phyloP scores from a whole-genome alignment of 2,888 invertebrate genomes.

The Gibbula magus region DNA sequence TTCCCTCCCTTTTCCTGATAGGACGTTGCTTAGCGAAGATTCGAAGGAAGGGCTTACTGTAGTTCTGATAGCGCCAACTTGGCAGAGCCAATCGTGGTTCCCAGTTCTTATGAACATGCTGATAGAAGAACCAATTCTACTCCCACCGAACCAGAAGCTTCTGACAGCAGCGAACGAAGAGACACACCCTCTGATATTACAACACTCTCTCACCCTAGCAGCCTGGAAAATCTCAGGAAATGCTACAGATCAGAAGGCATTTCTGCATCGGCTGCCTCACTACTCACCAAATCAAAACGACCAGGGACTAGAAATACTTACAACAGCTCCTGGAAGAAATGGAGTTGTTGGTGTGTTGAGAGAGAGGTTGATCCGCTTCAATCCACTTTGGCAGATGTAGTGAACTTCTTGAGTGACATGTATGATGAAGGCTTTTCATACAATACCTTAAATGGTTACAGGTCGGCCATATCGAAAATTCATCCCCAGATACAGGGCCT shows the following conservation, averaged over 20 bases:
- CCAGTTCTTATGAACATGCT: conserved; percentile 18
- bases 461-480: conserved; percentile 25
- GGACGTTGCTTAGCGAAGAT: background rate
- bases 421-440: no score
- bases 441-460: no score
- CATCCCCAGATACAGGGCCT: conserved; percentile 27
- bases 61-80: conserved; percentile 22
- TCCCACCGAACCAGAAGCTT: conserved; percentile 17
- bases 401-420: conserved; percentile 17
- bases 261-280: conserved; percentile 26
- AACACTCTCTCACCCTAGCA: background rate
- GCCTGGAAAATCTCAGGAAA: conserved; percentile 32
- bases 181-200: conserved; percentile 13
- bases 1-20: conserved; percentile 25
- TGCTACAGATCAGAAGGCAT: background rate
- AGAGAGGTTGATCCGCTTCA: conserved; percentile 31
- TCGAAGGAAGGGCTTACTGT: conserved; percentile 16
- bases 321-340: conserved; percentile 30
- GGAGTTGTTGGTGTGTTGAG: conserved; percentile 29
- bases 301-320: conserved; percentile 28
- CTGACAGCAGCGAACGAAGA: background rate
- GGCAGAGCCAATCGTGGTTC: conserved; percentile 30
- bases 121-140: conserved; percentile 13
- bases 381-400: conserved; percentile 27
- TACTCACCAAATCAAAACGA: conserved; percentile 8